Percentiles rank a stretch among this genome's conserved stretches.
phyloP scores from a whole-genome alignment of 2,113 vertebrate species.

The Lethenteron camtschaticum region DNA sequence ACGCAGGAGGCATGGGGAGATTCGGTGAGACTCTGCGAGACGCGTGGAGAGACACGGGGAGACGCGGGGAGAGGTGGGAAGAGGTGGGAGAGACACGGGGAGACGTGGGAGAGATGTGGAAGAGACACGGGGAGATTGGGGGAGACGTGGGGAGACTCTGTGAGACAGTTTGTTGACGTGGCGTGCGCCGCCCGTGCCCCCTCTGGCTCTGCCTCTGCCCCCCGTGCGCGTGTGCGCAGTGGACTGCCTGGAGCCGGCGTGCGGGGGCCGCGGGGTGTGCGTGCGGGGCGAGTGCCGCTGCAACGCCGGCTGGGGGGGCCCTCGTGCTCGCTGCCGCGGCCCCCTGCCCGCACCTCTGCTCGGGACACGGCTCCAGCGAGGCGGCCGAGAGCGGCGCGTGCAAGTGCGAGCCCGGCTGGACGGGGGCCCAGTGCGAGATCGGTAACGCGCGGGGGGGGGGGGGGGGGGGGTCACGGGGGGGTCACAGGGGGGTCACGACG shows the following conservation, averaged over 20 bases:
- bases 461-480: too few species aligned
- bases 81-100: too few species aligned
- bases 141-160: too few species aligned
- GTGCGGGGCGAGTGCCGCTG: slow-evolving; percentile 86
- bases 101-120: too few species aligned
- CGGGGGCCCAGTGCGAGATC: background rate
- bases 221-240: slow-evolving; percentile 23
- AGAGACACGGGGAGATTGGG: too few species aligned
- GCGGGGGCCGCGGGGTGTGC: slow-evolving; percentile 91
- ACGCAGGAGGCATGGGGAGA: too few species aligned
- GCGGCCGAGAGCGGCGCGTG: background rate
- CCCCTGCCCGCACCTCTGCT: slow-evolving; percentile 89
- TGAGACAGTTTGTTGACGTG: too few species aligned
- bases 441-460: background rate
- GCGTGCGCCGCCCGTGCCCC: background rate
- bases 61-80: too few species aligned
- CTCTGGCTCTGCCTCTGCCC: slow-evolving; percentile 9
- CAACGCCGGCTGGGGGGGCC: slow-evolving; percentile 80
- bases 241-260: slow-evolving; percentile 78
- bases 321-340: slow-evolving; percentile 63
- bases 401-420: background rate
- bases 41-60: too few species aligned
- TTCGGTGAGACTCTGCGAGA: too few species aligned
- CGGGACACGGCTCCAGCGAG: slow-evolving; percentile 67
- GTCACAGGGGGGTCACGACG: too few species aligned